Percentiles rank a stretch among this genome's conserved stretches.
These are phyloP conservation scores for Timandra comae DNA, from an alignment of 2,888 invertebrate species.

Conservation along the genomic window DNA sequence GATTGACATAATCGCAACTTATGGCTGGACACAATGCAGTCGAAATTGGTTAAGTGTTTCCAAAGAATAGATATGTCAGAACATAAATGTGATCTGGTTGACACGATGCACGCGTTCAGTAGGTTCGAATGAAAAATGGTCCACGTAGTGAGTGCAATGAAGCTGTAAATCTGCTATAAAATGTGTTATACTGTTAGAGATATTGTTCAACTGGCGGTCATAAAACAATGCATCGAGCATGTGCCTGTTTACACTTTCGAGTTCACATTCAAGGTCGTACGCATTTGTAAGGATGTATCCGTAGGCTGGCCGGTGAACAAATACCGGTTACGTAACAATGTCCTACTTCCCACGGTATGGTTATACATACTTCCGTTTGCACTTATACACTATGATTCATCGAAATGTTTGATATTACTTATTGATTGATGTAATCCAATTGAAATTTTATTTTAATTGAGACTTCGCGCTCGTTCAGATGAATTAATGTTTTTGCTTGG, in stretches of 20 bases:
- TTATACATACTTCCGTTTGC: slow-evolving; percentile 50
- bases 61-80: too few species aligned
- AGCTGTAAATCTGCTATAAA: too few species aligned
- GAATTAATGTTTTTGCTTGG: too few species aligned
- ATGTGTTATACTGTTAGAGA: background rate
- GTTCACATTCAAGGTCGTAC: slow-evolving; percentile 75
- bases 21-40: too few species aligned
- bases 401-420: slow-evolving; percentile 27
- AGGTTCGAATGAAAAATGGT: too few species aligned
- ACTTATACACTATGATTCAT: slow-evolving; percentile 42
- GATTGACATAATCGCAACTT: too few species aligned
- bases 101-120: too few species aligned
- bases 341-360: slow-evolving; percentile 69
- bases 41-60: too few species aligned
- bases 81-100: too few species aligned
- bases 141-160: too few species aligned
- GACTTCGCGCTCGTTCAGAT: too few species aligned
- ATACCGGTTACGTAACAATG: slow-evolving; percentile 72
- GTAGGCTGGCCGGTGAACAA: slow-evolving; percentile 69
- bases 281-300: slow-evolving; percentile 75
- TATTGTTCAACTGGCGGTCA: slow-evolving; percentile 50
- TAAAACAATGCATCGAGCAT: slow-evolving; percentile 76
- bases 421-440: slow-evolving; percentile 9
- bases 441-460: too few species aligned
- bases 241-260: slow-evolving; percentile 73